Base-by-base conservation (phyloP, 2,888 invertebrate species). In the Oithona nana region DNA sequence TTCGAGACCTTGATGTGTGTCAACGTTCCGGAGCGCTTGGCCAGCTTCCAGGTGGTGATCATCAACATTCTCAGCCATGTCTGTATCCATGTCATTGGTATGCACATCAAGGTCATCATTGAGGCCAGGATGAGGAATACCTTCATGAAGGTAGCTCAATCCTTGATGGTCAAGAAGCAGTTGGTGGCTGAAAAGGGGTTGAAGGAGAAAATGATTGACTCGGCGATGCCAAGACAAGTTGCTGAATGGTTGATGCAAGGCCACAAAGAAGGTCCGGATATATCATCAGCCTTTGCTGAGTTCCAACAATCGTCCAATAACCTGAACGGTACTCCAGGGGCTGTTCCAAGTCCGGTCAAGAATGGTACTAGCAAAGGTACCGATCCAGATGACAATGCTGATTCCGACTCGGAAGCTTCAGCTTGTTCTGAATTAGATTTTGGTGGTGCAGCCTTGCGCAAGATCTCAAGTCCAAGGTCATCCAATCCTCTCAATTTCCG, bases 151-250 rank as follows among this genome's bases (percentile, higher is more conserved):
- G 90, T 78, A 59, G 93, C 94, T 1, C 92, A 94, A 73, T 90
- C 92, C 69, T 76, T 93, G 65, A 76, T 94, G 64, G 92, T 93
- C 3, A 78, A 90, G 30, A 79, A 86, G 60, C 92, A 94, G 71
- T 75, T 95, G 64, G 89, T 92, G 74, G 82, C 88, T 78, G 95
- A 95, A 72, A 92, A 90, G 69, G 86, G 88, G 71, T 77, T 94
- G 54, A 94, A 94, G 73, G 92, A 94, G 73, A 89, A 92, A 73
- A 94, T 95, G 93, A 93, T 92, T 68, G 87, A 87, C 72, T 94
- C 93, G 28, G 87, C 97, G 64, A 95, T 95, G 95, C 95, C 95
- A 8, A 90, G 89, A 0, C 86, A 84, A 71, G 86, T 93, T 1
- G 90, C 92, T 1, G 81, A 83, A 67, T 87, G 86, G 84, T 72